These are phyloP conservation scores for Spisula solida DNA, from an alignment of 2,888 invertebrate species.

Conservation along the genomic window DNA sequence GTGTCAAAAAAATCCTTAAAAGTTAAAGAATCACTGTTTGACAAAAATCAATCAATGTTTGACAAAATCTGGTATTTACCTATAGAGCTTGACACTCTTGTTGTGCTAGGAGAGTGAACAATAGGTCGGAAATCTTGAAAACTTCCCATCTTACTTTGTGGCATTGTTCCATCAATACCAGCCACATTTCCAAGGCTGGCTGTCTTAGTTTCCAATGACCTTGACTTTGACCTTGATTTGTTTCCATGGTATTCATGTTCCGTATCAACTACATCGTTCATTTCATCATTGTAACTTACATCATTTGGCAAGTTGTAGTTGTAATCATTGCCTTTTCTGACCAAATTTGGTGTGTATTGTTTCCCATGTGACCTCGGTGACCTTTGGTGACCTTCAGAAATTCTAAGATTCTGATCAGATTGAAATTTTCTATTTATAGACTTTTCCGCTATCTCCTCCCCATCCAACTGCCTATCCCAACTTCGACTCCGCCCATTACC, in stretches of 20 bases:
- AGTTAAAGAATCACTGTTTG: too few relatives aligned
- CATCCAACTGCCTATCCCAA: constrained; percentile 23
- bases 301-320: constrained; percentile 11
- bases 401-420: constrained; percentile 56
- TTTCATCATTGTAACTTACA: constrained; percentile 22
- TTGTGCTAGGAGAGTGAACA: constrained; percentile 50
- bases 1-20: too few relatives aligned
- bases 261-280: constrained; percentile 1
- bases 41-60: too few relatives aligned
- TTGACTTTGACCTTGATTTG: background rate
- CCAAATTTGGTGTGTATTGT: constrained; percentile 43
- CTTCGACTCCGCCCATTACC: constrained; percentile 38
- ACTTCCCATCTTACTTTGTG: constrained; percentile 67
- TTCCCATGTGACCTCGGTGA: constrained; percentile 43
- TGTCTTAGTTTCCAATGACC: constrained; percentile 18
- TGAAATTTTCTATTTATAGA: constrained; percentile 46
- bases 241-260: background rate
- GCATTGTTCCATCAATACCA: constrained; percentile 53
- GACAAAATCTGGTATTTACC: constrained; percentile 41
- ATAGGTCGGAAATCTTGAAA: constrained; percentile 64
- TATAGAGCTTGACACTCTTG: constrained; percentile 55
- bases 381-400: constrained; percentile 28
- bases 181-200: constrained; percentile 6
- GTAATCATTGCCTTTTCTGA: constrained; percentile 41
- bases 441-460: constrained; percentile 16